Conservation (phyloP, 2,797 vertebrate genomes). For the Ibycter americanus region DNA sequence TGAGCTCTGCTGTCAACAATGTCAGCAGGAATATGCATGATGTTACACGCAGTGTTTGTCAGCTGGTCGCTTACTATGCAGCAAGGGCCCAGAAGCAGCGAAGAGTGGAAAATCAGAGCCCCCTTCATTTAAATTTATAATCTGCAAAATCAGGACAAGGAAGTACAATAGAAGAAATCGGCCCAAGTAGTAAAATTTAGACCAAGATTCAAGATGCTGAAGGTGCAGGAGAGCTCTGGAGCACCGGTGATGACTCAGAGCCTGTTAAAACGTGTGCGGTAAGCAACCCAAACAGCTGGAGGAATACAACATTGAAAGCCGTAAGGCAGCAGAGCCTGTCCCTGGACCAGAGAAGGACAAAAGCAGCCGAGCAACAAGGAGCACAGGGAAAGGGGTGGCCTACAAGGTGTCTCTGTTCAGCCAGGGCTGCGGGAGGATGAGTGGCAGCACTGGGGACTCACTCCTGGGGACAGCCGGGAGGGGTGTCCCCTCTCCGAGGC, state of each 20-base stretch:
- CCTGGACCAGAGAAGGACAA: background rate
- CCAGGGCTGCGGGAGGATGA: background rate
- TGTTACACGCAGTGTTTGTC: conserved; percentile 16
- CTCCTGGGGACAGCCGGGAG: background rate
- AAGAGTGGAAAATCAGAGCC: conserved; percentile 43
- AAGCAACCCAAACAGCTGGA: background rate
- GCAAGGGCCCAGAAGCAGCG: background rate
- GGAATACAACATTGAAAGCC: background rate
- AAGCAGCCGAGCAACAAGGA: background rate
- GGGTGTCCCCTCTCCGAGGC: rapidly evolving
- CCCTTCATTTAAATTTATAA: conserved; percentile 51
- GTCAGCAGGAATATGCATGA: conserved; percentile 53
- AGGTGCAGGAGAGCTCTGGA: background rate
- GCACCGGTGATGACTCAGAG: background rate
- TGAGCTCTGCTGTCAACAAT: conserved; percentile 58
- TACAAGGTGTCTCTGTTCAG: background rate
- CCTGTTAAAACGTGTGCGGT: background rate
- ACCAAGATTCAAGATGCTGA: background rate
- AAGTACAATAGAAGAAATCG: background rate
- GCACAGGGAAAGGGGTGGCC: background rate
- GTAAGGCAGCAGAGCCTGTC: background rate
- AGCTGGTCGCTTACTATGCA: conserved; percentile 51
- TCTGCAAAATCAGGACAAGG: conserved; percentile 6
- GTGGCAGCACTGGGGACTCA: background rate
- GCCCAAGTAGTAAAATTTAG: background rate